Base-by-base conservation (phyloP, 1,140 invertebrate genomes). In the Antheraea pernyi region DNA sequence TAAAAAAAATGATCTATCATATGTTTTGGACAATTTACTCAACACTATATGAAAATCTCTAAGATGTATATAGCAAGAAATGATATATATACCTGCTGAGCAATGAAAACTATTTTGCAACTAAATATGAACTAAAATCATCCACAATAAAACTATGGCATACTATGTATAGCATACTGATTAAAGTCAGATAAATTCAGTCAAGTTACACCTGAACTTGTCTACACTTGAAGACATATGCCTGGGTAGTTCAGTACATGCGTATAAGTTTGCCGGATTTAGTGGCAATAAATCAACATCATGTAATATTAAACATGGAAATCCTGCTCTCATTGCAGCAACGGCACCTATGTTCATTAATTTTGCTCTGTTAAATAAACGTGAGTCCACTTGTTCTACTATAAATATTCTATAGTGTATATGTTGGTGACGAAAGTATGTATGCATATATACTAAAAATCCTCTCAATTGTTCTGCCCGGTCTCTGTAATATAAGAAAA, bases 201-300 rank as follows among this genome's bases (percentile, higher is more conserved):
- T 37, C 6, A 42, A 59, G 70, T 71, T 69, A 69, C 75, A 94
- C 93, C 93, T 93, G 87, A 98, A 98, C 74, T 96, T 96, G 93
- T 99, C 97, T 22, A 99, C 94, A 74, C 97, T 97, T 0, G 97
- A 97, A 63, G 97, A 98, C 96, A 99, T 97, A 83, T 99, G 98
- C 53, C 98, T 93, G 0, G 98, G 98, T 73, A 94, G 93, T 73
- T 95, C 93, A 2, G 97, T 96, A 86, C 99, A 99, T 16, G 96
- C 96, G 92, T 99, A 99, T 62, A 99, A 94, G 92, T 99, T 99
- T 4, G 96, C 95, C 68, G 95, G 94, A 91, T 97, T 97, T 75
- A 99, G 94, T 11, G 98, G 98, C 68, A 99, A 94, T 19, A 99
- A 91, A 93, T 99, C 98, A 59, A 99, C 97, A 86, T 99, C 98